Percentiles rank a stretch among this genome's conserved stretches.
Conservation (phyloP, 2,797 vertebrate species). For the Hapalemur alaotrensis region DNA sequence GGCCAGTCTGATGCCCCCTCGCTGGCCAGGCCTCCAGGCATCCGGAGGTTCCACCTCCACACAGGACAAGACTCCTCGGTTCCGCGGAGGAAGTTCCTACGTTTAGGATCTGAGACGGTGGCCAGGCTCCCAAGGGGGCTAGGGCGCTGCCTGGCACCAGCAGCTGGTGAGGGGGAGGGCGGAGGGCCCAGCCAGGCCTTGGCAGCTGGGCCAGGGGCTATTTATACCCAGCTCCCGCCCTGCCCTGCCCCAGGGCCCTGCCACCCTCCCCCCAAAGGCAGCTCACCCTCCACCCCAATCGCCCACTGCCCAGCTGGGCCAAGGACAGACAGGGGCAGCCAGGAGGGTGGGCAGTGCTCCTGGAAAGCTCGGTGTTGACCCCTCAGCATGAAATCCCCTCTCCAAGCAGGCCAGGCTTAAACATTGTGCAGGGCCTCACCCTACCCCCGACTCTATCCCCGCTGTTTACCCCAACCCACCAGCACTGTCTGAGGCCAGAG, state of each 20-base stretch:
- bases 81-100: conserved; percentile 68
- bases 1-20: background rate
- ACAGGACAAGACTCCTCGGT: conserved; percentile 73
- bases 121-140: conserved; percentile 42
- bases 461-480: accelerated
- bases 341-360: background rate
- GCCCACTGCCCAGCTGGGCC: conserved; percentile 39
- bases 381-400: background rate
- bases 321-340: background rate
- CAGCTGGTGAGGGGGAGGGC: conserved; percentile 76
- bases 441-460: background rate
- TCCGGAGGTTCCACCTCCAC: conserved; percentile 72
- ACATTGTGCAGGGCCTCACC: accelerated
- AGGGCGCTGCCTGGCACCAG: conserved; percentile 1
- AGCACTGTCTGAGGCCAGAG: background rate
- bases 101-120: conserved; percentile 14
- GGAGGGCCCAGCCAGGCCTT: conserved; percentile 33
- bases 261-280: background rate
- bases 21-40: conserved; percentile 13
- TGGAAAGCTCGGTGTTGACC: background rate
- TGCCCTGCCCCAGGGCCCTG: background rate
- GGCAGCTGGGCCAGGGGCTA: conserved; percentile 48
- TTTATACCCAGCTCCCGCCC: conserved; percentile 62
- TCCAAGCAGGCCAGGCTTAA: background rate
- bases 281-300: conserved; percentile 28